These are phyloP conservation scores for Elaeidobius kamerunicus DNA, from an alignment of 2,888 invertebrate species.

Conservation along the genomic window DNA sequence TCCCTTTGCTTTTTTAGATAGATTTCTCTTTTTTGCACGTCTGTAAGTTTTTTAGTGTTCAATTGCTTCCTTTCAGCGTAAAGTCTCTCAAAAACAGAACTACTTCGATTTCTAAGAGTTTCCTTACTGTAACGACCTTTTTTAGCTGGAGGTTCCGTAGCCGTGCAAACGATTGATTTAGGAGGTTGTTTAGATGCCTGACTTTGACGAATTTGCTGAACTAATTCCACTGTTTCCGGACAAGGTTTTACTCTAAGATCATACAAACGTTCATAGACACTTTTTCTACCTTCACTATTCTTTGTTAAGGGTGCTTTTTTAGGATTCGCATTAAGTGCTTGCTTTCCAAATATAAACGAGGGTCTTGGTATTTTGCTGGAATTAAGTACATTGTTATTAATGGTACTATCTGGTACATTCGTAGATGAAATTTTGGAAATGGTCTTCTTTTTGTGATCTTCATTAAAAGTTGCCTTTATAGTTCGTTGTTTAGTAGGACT, in stretches of 20 bases:
- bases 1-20: slow-evolving; percentile 11
- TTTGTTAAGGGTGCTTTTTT: background rate
- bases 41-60: slow-evolving; percentile 15
- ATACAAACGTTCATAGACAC: slow-evolving; percentile 16
- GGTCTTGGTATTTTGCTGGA: background rate
- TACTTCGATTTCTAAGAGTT: slow-evolving; percentile 1
- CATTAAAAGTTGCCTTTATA: too few species aligned
- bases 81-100: slow-evolving; percentile 20
- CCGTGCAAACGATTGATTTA: background rate
- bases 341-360: background rate
- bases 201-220: background rate
- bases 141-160: slow-evolving; percentile 3
- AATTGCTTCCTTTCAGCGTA: slow-evolving; percentile 19
- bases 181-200: slow-evolving; percentile 1
- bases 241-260: slow-evolving; percentile 8
- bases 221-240: background rate
- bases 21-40: slow-evolving; percentile 14
- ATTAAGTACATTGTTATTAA: background rate
- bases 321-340: background rate
- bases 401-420: too few species aligned
- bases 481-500: background rate
- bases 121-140: slow-evolving; percentile 16
- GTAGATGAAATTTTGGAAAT: too few species aligned
- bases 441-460: too few species aligned
- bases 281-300: background rate